Evolutionary conservation across 37 sponge, comb jelly and placozoan species (phyloP), one percentile per base, ranked within the genome.

Genomic region (Diacarnus erythraeanus): DNA sequence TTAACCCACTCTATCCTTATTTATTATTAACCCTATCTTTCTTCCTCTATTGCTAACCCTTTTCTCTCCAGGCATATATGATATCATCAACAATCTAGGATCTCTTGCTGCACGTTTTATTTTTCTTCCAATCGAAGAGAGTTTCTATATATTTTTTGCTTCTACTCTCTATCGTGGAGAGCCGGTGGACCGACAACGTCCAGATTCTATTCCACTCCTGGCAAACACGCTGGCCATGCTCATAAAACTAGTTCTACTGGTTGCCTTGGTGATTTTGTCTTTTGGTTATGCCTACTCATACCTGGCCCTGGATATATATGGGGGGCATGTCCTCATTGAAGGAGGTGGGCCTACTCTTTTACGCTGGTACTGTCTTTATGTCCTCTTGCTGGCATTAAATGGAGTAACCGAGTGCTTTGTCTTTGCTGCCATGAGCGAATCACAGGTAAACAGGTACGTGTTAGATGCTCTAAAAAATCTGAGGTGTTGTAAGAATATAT

Each of bases 371-470:
- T 89, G 97, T 76, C 66, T 89, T 8, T 98, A 98, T 68, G 91
- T 96, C 9, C 59, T 91, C 35, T 23, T 92, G 26, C 79, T 96
- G 59, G 99, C 91, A 2, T 40, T 98, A 23, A 98, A 98, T 86
- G 99, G 99, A 54, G 84, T 96, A 56, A 90, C 94, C 0, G 99
- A 98, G 78, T 96, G 99, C 69, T 98, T 96, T 70, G 83, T 87
- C 47, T 90, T 94, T 81, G 94, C 99, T 0, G 78, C 88, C 35
- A 96, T 98, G 97, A 93, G 96, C 57, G 82, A 94, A 83, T 59
- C 29, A 27, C 78, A 90, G 35, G 83, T 92, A 2, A 77, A 93
- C 79, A 83, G 83, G 95, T 87, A 15, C 64, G 80, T 40, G 34
- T 38, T n/a, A n/a, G n/a, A n/a, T n/a, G n/a, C n/a, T n/a, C n/a